Percentiles rank a stretch among this genome's conserved stretches.
phyloP scores from a whole-genome alignment of 2,113 vertebrate species.

The Melozone crissalis region DNA sequence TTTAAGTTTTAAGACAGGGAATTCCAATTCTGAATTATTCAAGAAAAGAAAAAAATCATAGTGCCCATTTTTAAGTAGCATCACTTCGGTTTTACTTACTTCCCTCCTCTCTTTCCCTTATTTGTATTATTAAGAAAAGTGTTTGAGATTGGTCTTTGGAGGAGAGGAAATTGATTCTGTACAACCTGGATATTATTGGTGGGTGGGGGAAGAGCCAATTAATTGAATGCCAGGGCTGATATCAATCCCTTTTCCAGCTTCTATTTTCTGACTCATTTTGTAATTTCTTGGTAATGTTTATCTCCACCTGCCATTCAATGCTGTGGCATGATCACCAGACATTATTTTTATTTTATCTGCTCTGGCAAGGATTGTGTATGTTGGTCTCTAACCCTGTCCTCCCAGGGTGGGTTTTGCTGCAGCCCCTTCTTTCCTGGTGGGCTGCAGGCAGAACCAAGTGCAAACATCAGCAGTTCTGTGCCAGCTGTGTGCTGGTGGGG shows the following conservation, averaged over 20 bases:
- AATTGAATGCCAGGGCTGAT: neutral
- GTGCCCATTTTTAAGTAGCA: neutral
- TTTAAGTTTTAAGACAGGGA: neutral
- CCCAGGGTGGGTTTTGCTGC: neutral
- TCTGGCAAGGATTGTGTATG: neutral
- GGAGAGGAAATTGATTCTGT: neutral
- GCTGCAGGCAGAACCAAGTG: neutral
- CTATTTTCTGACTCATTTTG: conserved; percentile 1
- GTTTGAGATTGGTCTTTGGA: neutral
- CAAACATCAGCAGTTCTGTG: neutral
- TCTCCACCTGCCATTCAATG: neutral
- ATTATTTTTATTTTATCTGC: conserved; percentile 32
- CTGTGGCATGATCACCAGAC: neutral
- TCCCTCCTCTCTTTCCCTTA: neutral
- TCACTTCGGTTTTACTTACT: neutral
- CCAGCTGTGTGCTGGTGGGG: fast-evolving
- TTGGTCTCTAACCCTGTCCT: conserved; percentile 5
- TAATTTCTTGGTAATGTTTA: neutral
- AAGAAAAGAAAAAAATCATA: neutral
- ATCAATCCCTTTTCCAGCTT: neutral
- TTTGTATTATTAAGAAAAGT: neutral
- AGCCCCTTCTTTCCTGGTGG: neutral
- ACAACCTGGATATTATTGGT: neutral
- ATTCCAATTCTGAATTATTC: neutral
- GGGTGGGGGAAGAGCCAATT: neutral